Percentiles rank a stretch among this genome's conserved stretches.
Conservation (phyloP, 2,113 vertebrate genomes). For the Tyto alba region DNA sequence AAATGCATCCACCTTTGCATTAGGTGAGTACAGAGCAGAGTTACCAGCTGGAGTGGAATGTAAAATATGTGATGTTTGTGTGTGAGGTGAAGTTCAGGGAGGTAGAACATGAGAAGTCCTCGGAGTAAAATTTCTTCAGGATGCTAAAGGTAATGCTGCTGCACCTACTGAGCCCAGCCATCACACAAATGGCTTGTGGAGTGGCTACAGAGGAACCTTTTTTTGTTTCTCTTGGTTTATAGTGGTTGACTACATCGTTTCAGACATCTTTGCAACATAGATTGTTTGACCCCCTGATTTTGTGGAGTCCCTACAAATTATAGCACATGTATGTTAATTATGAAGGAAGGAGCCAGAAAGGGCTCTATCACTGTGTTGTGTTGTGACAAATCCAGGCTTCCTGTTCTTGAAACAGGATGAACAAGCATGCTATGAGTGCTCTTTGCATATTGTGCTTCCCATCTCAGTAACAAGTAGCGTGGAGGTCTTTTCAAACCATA, state of each 20-base stretch:
- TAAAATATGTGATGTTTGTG: neutral
- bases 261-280: neutral
- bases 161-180: rapidly evolving
- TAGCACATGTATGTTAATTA: neutral
- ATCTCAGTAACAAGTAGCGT: neutral
- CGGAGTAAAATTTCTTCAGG: neutral
- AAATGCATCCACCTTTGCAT: neutral
- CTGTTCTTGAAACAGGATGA: neutral
- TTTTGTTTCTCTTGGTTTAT: neutral
- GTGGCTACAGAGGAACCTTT: neutral
- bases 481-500: neutral
- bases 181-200: neutral
- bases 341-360: neutral
- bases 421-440: neutral
- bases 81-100: neutral
- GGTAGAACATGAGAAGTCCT: neutral
- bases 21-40: neutral
- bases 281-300: neutral
- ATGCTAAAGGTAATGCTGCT: neutral
- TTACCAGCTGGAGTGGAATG: neutral
- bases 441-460: neutral
- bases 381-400: neutral
- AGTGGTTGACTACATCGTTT: neutral
- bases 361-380: neutral
- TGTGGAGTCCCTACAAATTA: neutral